A percentile compares a stretch with the other conserved stretches of the same genome.
Evolutionary conservation across 1,140 invertebrate genomes (phyloP).

Genomic region (Tribolium castaneum): DNA sequence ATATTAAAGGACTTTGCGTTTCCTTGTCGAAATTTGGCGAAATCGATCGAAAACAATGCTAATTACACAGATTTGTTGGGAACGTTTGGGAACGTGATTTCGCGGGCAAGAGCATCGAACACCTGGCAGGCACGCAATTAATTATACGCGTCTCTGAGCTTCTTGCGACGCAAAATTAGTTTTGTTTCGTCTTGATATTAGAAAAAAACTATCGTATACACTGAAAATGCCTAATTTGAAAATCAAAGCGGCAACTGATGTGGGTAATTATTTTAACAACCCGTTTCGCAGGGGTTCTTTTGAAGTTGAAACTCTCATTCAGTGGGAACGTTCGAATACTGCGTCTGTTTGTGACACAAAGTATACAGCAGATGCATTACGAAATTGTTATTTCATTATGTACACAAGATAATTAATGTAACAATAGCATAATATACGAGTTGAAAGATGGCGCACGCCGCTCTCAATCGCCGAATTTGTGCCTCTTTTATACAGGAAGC

Average conservation of each 20-base stretch:
- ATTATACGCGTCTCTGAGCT: slow-evolving; percentile 9
- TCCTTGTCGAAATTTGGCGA: background rate
- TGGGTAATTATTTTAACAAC: slow-evolving; percentile 41
- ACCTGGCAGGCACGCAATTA: slow-evolving; percentile 29
- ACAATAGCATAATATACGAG: slow-evolving; percentile 25
- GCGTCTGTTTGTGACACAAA: slow-evolving; percentile 40
- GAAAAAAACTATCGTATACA: slow-evolving; percentile 17
- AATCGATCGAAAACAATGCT: slow-evolving; percentile 20
- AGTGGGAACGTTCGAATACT: slow-evolving; percentile 16
- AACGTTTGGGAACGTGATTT: slow-evolving; percentile 6
- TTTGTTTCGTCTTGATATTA: slow-evolving; percentile 20
- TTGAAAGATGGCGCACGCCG: background rate
- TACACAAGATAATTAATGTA: slow-evolving; percentile 40
- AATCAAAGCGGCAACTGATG: slow-evolving; percentile 42
- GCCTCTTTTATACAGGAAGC: slow-evolving; percentile 12
- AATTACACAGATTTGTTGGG: slow-evolving; percentile 3
- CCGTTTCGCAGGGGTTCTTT: slow-evolving; percentile 37
- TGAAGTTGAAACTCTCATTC: slow-evolving; percentile 40
- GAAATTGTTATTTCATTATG: slow-evolving; percentile 40
- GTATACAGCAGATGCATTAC: slow-evolving; percentile 37
- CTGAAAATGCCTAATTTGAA: slow-evolving; percentile 34
- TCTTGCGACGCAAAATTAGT: slow-evolving; percentile 4
- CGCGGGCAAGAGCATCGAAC: slow-evolving; percentile 5
- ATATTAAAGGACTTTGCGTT: slow-evolving; percentile 7
- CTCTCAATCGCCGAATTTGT: background rate